Percentiles rank a stretch among this genome's conserved stretches.
Evolutionary conservation across 2,797 vertebrate genomes (phyloP).

Genomic region (Clarias laeviceps): DNA sequence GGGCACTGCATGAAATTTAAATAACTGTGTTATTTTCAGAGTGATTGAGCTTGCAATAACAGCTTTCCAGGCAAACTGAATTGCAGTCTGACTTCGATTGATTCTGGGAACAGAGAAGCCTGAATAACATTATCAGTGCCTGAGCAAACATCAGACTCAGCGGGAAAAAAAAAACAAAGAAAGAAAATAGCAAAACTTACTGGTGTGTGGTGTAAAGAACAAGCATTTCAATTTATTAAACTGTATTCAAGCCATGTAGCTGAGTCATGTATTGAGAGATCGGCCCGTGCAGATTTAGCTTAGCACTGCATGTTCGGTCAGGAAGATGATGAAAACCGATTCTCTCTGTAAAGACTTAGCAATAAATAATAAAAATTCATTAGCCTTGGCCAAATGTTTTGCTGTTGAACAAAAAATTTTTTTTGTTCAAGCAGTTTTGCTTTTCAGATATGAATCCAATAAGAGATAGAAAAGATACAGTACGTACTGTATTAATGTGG

Average conservation of each 20-base stretch:
- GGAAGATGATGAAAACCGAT: conserved; percentile 18
- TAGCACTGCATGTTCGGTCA: conserved; percentile 26
- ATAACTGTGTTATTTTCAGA: conserved; percentile 27
- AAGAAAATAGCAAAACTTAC: conserved; percentile 61
- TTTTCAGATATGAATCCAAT: not conserved
- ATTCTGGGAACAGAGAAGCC: conserved; percentile 50
- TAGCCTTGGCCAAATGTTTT: conserved; percentile 18
- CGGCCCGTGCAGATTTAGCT: conserved; percentile 16
- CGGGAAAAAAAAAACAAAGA: conserved; percentile 22
- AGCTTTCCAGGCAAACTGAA: conserved; percentile 45
- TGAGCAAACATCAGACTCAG: conserved; percentile 46
- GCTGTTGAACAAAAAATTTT: conserved; percentile 1
- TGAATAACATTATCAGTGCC: conserved; percentile 57
- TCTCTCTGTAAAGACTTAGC: conserved; percentile 24
- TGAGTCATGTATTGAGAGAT: conserved; percentile 63
- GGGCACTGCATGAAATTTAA: conserved; percentile 23
- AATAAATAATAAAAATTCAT: conserved; percentile 42
- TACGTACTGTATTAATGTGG: conserved; percentile 16
- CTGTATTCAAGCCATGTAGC: conserved; percentile 69
- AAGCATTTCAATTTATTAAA: conserved; percentile 70
- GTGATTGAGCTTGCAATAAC: conserved; percentile 50
- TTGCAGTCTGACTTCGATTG: conserved; percentile 60
- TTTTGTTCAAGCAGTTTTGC: not conserved
- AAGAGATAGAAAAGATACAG: not conserved
- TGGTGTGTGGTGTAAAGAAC: conserved; percentile 64